Conservation (phyloP, 2,888 invertebrate species). For the Eurytoma californica region DNA sequence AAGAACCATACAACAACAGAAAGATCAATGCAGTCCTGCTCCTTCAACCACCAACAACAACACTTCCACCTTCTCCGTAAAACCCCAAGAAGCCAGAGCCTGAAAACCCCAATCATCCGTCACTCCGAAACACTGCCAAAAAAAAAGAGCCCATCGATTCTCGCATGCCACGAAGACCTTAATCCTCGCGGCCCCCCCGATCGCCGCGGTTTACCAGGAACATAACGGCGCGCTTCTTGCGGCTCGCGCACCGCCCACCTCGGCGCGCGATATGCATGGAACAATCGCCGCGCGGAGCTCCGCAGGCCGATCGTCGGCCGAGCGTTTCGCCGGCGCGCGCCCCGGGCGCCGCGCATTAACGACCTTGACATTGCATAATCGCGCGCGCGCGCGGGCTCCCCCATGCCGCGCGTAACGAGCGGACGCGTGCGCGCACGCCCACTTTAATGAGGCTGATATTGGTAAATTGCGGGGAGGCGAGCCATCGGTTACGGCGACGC, state of each 20-base stretch:
- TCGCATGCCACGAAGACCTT: too few relatives aligned
- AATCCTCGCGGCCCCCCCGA: too few relatives aligned
- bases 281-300: not conserved
- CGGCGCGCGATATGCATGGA: not conserved
- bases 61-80: too few relatives aligned
- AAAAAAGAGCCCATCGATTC: too few relatives aligned
- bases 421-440: not conserved
- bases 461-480: conserved; percentile 4
- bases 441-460: conserved; percentile 44
- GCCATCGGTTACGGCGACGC: not conserved
- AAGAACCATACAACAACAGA: too few relatives aligned
- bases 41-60: too few relatives aligned
- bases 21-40: too few relatives aligned
- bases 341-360: conserved; percentile 27
- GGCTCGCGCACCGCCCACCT: not conserved
- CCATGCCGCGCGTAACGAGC: not conserved
- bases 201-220: too few relatives aligned
- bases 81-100: too few relatives aligned
- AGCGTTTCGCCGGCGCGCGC: conserved; percentile 19
- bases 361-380: conserved; percentile 51
- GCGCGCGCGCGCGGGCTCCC: not conserved
- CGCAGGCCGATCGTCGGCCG: conserved; percentile 14
- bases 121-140: too few relatives aligned
- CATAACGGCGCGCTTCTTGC: not conserved
- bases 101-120: too few relatives aligned